These are phyloP conservation scores for Coryphaenoides rupestris DNA, from an alignment of 2,113 vertebrate genomes.

Conservation along the genomic window DNA sequence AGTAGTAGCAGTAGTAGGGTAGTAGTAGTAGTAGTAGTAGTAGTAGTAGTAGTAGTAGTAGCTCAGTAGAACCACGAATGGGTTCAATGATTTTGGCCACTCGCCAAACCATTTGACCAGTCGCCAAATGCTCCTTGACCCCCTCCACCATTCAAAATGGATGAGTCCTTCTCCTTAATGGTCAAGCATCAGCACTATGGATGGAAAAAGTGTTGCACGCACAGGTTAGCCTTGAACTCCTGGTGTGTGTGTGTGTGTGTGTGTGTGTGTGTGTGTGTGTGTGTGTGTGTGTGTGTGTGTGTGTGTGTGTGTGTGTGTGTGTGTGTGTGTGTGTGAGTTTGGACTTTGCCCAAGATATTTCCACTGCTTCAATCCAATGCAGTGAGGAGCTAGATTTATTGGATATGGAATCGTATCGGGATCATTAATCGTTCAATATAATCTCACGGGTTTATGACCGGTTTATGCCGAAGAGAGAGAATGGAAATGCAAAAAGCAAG, in stretches of 20 bases:
- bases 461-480: neutral
- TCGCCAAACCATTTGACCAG: too few relatives aligned
- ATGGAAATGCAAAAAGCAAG: neutral
- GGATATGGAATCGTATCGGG: constrained; percentile 5
- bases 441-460: constrained; percentile 17
- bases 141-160: constrained; percentile 22
- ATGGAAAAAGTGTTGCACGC: constrained; percentile 19
- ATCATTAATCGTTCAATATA: neutral
- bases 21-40: too few relatives aligned
- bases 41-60: too few relatives aligned
- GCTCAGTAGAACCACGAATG: too few relatives aligned
- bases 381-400: constrained; percentile 29
- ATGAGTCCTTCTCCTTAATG: constrained; percentile 23
- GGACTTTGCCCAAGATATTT: constrained; percentile 30
- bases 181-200: constrained; percentile 25
- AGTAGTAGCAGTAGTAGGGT: too few relatives aligned
- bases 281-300: too few relatives aligned
- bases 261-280: too few relatives aligned
- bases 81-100: too few relatives aligned
- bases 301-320: too few relatives aligned
- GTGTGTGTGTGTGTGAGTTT: too few relatives aligned
- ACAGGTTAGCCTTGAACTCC: constrained; percentile 29
- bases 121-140: neutral
- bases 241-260: constrained; percentile 5
- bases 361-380: constrained; percentile 11